A percentile compares a stretch with the other conserved stretches of the same genome.
Evolutionary conservation across 1,140 invertebrate species (phyloP).

Genomic region (Trichonephila inaurata): DNA sequence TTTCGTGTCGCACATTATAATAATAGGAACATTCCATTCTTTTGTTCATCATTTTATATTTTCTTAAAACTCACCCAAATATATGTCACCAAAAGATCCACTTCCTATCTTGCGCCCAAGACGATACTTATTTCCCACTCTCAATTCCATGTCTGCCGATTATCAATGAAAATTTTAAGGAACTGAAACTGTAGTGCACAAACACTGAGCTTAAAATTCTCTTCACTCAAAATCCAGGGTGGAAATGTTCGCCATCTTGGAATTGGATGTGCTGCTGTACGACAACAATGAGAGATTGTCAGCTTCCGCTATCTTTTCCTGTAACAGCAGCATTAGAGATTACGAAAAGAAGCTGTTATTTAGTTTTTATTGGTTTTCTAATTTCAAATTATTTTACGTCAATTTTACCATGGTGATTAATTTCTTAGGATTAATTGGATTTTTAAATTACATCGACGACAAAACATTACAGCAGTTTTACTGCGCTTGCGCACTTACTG

Average conservation of each 20-base stretch:
- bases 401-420: not conserved
- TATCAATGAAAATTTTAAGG: slow-evolving; percentile 47
- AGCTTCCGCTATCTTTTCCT: slow-evolving; percentile 73
- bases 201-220: slow-evolving; percentile 19
- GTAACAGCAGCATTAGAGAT: slow-evolving; percentile 36
- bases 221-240: slow-evolving; percentile 61
- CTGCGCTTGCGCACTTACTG: slow-evolving; percentile 67
- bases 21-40: slow-evolving; percentile 25
- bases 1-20: not conserved
- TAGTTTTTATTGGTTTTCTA: slow-evolving; percentile 31
- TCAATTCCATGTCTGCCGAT: slow-evolving; percentile 83
- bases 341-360: slow-evolving; percentile 65
- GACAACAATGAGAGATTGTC: slow-evolving; percentile 75
- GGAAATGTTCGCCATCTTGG: slow-evolving; percentile 73
- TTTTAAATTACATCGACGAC: slow-evolving; percentile 58
- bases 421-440: slow-evolving; percentile 73
- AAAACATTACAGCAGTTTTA: slow-evolving; percentile 71
- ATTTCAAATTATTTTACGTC: not conserved
- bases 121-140: slow-evolving; percentile 95
- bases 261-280: slow-evolving; percentile 64
- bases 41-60: slow-evolving; percentile 45
- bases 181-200: not conserved
- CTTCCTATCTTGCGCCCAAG: slow-evolving; percentile 98
- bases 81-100: slow-evolving; percentile 99
- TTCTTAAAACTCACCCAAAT: slow-evolving; percentile 87